phyloP scores from a whole-genome alignment of 2,888 invertebrate species.

The Lysandra bellargus region DNA sequence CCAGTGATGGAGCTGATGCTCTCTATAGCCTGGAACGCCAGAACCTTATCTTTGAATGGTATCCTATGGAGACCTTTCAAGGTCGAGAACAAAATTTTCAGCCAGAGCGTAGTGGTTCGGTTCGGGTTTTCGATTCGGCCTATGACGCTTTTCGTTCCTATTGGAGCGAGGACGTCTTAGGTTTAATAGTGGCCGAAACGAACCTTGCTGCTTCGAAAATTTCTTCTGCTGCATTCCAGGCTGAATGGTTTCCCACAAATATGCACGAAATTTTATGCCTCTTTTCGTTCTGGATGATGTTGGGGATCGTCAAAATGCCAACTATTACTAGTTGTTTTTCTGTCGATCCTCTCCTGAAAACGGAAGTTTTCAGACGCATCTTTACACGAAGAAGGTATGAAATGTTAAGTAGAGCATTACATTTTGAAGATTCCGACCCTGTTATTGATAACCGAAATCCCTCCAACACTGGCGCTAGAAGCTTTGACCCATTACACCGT shows the following conservation, averaged over 20 bases:
- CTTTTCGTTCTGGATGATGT: slow-evolving; percentile 6
- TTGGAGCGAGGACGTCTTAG: too few species aligned
- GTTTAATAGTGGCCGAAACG: too few species aligned
- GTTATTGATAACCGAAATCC: too few species aligned
- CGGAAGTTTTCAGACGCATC: slow-evolving; percentile 32
- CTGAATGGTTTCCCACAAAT: slow-evolving; percentile 19
- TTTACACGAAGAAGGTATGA: slow-evolving; percentile 32
- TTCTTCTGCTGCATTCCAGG: neutral
- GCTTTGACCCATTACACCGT: slow-evolving; percentile 26
- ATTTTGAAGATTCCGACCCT: slow-evolving; percentile 27
- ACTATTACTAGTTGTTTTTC: slow-evolving; percentile 36
- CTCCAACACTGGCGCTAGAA: too few species aligned
- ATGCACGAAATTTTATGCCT: slow-evolving; percentile 34
- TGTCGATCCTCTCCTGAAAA: slow-evolving; percentile 27
- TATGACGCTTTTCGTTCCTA: slow-evolving; percentile 1
- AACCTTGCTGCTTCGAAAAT: too few species aligned
- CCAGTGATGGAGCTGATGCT: neutral
- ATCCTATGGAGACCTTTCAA: too few species aligned
- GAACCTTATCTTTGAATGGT: slow-evolving; percentile 1
- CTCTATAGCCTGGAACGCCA: neutral
- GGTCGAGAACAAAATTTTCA: neutral
- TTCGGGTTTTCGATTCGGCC: slow-evolving; percentile 1
- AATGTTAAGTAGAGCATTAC: slow-evolving; percentile 32
- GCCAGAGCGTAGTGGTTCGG: neutral
- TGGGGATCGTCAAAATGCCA: slow-evolving; percentile 31